Evolutionary conservation across 1,140 invertebrate species (phyloP).

Genomic region (Lepidurus apus): DNA sequence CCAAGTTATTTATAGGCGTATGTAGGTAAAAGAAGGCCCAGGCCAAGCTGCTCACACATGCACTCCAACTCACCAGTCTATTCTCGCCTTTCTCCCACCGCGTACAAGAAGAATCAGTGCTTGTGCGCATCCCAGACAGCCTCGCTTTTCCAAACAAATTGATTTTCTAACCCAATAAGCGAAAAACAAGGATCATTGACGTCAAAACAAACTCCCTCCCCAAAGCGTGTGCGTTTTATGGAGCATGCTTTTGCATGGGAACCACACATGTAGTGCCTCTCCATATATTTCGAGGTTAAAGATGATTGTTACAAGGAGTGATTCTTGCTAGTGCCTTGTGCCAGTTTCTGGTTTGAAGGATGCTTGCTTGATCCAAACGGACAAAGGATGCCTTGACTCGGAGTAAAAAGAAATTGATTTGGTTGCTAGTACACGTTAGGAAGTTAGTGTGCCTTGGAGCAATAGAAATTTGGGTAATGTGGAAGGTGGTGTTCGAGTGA

Average conservation of each 20-base stretch:
- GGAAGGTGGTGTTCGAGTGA: not conserved
- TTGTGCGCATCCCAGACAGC: conserved; percentile 9
- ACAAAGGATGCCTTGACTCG: not conserved
- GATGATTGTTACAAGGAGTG: not conserved
- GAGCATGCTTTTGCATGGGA: too few species aligned
- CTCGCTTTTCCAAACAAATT: not conserved
- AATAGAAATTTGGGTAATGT: not conserved
- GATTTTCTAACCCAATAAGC: conserved; percentile 19
- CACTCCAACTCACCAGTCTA: conserved; percentile 7
- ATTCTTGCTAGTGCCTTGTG: not conserved
- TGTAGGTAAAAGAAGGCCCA: not conserved
- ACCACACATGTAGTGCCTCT: too few species aligned
- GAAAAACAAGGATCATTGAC: conserved; percentile 7
- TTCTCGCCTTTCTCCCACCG: conserved; percentile 14
- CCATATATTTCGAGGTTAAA: not conserved
- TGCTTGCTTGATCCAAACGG: not conserved
- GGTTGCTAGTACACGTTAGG: too few species aligned
- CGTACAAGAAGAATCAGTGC: conserved; percentile 21
- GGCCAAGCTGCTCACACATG: conserved; percentile 6
- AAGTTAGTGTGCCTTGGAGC: too few species aligned
- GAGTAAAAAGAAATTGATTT: too few species aligned
- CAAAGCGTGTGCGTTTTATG: not conserved
- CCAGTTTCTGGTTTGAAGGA: not conserved
- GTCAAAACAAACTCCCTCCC: not conserved
- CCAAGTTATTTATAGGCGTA: conserved; percentile 12